These are phyloP conservation scores for Sinocyclocheilus maitianheensis DNA, from an alignment of 2,113 vertebrate species.

Conservation along the genomic window DNA sequence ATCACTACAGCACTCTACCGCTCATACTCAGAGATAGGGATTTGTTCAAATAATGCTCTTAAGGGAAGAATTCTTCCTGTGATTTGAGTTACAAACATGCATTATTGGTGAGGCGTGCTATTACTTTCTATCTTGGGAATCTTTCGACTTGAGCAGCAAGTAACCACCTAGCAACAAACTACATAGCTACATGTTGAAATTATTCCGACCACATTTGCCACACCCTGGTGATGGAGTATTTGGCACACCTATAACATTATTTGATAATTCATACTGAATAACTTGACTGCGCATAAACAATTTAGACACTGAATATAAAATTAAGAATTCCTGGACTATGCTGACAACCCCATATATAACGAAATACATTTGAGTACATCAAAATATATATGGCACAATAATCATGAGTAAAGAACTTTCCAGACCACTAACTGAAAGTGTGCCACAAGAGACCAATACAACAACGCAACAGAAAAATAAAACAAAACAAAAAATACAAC, in stretches of 20 bases:
- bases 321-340: neutral
- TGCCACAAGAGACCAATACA: conserved; percentile 3
- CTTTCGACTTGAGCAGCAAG: neutral
- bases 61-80: neutral
- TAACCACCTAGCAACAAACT: neutral
- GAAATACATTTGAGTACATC: neutral
- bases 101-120: neutral
- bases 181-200: too few species aligned
- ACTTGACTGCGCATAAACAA: conserved; percentile 6
- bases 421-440: neutral
- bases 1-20: too few species aligned
- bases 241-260: conserved; percentile 53
- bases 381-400: conserved; percentile 12
- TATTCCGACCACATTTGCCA: too few species aligned
- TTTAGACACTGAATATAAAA: neutral
- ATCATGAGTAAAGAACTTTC: neutral
- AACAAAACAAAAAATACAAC: neutral
- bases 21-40: too few species aligned
- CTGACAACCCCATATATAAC: conserved; percentile 18
- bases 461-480: neutral
- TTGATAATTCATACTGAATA: neutral
- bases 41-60: neutral
- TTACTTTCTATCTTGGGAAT: neutral
- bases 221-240: conserved; percentile 33
- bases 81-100: neutral